Percentiles rank a stretch among this genome's conserved stretches.
These are phyloP conservation scores for Myotis pilosus DNA, from an alignment of 2,797 vertebrate species.

Conservation along the genomic window DNA sequence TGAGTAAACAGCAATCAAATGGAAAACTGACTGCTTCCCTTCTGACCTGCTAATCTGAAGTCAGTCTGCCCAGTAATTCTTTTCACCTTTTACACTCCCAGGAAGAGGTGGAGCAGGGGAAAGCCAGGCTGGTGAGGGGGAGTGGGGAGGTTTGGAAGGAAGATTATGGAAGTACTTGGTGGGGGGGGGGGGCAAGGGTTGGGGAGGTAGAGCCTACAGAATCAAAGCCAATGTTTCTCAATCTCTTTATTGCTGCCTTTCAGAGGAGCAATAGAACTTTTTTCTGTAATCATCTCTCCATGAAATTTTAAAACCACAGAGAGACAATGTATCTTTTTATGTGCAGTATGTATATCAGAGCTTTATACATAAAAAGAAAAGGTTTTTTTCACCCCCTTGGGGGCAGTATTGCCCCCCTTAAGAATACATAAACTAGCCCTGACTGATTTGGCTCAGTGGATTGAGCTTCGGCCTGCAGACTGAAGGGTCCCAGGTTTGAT, in stretches of 20 bases:
- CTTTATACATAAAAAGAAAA: not conserved
- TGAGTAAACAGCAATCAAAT: not conserved
- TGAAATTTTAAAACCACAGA: not conserved
- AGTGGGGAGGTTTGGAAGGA: rapidly evolving
- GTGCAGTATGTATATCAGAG: not conserved
- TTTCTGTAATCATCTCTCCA: not conserved
- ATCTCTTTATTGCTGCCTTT: not conserved
- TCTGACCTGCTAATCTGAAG: not conserved
- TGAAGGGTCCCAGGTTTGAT: too few relatives aligned
- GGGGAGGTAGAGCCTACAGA: not conserved
- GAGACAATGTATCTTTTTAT: not conserved
- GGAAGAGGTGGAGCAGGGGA: not conserved
- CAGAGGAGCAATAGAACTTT: not conserved
- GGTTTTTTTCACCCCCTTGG: not conserved
- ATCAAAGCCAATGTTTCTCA: not conserved
- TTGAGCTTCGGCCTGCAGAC: rapidly evolving
- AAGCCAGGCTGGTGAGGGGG: not conserved
- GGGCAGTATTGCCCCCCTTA: not conserved
- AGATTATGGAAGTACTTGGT: not conserved
- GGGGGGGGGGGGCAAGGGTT: not conserved
- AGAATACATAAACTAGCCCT: not conserved
- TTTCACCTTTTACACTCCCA: not conserved
- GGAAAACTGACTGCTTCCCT: not conserved
- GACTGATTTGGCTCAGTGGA: too few relatives aligned
- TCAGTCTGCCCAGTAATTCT: not conserved